Evolutionary conservation across 1,140 invertebrate species (phyloP).

Genomic region (Pseudomyrmex sp.): DNA sequence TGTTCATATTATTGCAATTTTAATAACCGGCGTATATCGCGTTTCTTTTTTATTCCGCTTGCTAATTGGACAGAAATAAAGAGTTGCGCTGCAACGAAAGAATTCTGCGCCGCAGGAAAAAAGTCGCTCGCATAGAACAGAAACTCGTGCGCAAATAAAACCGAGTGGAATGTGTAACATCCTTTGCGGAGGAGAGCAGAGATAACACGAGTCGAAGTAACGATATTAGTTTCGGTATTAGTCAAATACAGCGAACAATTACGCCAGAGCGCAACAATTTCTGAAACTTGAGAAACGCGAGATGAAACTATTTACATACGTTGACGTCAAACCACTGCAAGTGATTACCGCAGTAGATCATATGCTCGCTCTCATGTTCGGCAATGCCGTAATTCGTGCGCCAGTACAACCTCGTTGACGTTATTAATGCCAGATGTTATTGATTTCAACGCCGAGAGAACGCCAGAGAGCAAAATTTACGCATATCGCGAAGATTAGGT

Average conservation of each 20-base stretch:
- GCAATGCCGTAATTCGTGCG: not conserved
- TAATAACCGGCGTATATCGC: no score
- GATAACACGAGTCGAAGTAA: no score
- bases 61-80: no score
- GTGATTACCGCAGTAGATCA: not conserved
- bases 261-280: not conserved
- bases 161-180: not conserved
- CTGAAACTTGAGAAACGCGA: not conserved
- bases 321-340: not conserved
- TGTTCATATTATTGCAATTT: no score
- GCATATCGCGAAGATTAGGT: not conserved
- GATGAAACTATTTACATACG: slow-evolving; percentile 43
- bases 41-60: no score
- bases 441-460: slow-evolving; percentile 15
- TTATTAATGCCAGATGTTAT: slow-evolving; percentile 30
- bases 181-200: not conserved
- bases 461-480: not conserved
- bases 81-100: no score
- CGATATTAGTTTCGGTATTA: not conserved
- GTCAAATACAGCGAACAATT: not conserved
- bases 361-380: no score
- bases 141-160: not conserved
- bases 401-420: slow-evolving; percentile 7
- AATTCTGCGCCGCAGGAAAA: not conserved
- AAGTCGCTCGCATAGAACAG: not conserved